phyloP scores from a whole-genome alignment of 2,888 invertebrate genomes.

The Drosophila pseudotalamancana region DNA sequence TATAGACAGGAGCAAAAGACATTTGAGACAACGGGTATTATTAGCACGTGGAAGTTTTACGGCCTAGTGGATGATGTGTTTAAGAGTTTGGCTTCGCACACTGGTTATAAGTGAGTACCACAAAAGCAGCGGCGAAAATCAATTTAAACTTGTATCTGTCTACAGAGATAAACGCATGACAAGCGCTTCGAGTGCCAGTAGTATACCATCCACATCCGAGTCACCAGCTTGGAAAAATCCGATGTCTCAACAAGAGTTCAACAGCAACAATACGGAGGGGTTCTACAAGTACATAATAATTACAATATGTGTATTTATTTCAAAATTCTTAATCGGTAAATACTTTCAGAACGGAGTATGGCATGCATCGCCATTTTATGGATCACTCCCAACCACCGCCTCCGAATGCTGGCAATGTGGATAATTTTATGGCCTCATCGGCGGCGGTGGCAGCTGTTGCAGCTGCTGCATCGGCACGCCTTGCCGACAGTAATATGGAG shows the following conservation, averaged over 20 bases:
- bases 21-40: slow-evolving; percentile 83
- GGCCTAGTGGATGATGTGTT: slow-evolving; percentile 84
- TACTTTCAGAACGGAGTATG: slow-evolving; percentile 81
- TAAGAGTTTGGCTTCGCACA: slow-evolving; percentile 82
- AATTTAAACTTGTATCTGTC: not conserved
- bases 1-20: slow-evolving; percentile 84
- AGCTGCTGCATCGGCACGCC: slow-evolving; percentile 79
- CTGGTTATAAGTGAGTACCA: slow-evolving; percentile 77
- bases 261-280: slow-evolving; percentile 83
- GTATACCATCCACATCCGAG: slow-evolving; percentile 83
- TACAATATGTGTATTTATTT: not conserved
- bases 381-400: slow-evolving; percentile 83
- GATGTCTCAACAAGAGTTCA: slow-evolving; percentile 84
- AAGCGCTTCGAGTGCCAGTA: slow-evolving; percentile 82
- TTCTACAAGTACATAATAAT: slow-evolving; percentile 78
- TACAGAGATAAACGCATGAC: slow-evolving; percentile 83
- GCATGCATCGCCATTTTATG: slow-evolving; percentile 84
- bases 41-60: slow-evolving; percentile 83
- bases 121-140: no score
- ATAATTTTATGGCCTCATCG: slow-evolving; percentile 83
- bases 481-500: slow-evolving; percentile 82
- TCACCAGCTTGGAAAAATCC: slow-evolving; percentile 84
- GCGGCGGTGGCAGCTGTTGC: slow-evolving; percentile 83
- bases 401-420: slow-evolving; percentile 80
- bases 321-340: not conserved